Conservation (phyloP, 2,888 invertebrate genomes). For the Cenopis cana region DNA sequence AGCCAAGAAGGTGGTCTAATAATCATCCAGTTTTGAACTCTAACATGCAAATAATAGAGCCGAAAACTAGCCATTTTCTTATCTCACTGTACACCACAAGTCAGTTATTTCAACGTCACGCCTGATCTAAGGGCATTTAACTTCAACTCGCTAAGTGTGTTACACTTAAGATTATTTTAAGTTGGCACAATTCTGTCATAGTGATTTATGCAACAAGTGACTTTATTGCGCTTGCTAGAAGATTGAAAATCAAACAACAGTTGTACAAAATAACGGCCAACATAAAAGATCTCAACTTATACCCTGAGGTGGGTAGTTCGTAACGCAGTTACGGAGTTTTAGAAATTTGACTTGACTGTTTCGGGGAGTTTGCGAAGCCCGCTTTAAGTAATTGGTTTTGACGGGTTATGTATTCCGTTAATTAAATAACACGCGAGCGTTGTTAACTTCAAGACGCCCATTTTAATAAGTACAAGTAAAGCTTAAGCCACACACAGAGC, state of each 20-base stretch:
- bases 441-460: background rate
- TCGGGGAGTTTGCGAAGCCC: slow-evolving; percentile 11
- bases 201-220: no score
- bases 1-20: no score
- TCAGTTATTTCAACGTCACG: slow-evolving; percentile 16
- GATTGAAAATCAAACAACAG: no score
- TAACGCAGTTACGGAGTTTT: slow-evolving; percentile 37
- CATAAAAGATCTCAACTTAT: no score
- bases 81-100: background rate
- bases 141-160: slow-evolving; percentile 33
- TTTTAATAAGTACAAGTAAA: no score
- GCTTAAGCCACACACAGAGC: no score
- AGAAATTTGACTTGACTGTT: slow-evolving; percentile 42
- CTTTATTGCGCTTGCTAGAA: no score
- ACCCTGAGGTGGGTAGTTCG: slow-evolving; percentile 37
- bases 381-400: background rate
- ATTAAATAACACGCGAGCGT: slow-evolving; percentile 3
- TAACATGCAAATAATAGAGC: no score
- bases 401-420: slow-evolving; percentile 28
- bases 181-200: no score
- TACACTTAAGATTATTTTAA: background rate
- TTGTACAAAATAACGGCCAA: no score
- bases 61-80: no score
- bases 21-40: no score
- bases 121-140: slow-evolving; percentile 19